Evolutionary conservation across 1,140 invertebrate species (phyloP).

Genomic region (Zaprionus taronus): DNA sequence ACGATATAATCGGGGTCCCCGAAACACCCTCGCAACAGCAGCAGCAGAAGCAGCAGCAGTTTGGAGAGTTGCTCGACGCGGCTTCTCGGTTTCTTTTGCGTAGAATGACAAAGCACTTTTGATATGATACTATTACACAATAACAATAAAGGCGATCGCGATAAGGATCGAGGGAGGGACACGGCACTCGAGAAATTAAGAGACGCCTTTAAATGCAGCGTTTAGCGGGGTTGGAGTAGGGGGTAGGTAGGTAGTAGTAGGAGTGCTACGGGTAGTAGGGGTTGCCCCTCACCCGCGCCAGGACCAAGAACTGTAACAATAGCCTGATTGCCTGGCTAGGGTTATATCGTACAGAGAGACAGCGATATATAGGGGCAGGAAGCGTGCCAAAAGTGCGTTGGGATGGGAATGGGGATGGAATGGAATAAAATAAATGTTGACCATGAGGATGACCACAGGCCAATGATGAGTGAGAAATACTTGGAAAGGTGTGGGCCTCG

Average conservation of each 20-base stretch:
- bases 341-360: conserved; percentile 41
- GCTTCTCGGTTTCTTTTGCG: background rate
- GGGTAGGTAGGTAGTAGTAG: background rate
- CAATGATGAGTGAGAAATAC: conserved; percentile 27
- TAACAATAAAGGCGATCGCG: conserved; percentile 75
- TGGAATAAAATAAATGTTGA: conserved; percentile 20
- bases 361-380: conserved; percentile 60
- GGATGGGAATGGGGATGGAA: conserved; percentile 52
- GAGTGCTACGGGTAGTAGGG: background rate
- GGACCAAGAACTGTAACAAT: conserved; percentile 42
- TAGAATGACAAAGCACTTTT: conserved; percentile 77
- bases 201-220: conserved; percentile 65
- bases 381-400: conserved; percentile 78
- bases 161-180: conserved; percentile 68
- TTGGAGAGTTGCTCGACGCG: conserved; percentile 1
- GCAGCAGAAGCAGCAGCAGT: conserved; percentile 28
- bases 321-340: conserved; percentile 45
- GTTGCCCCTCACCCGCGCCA: conserved; percentile 27
- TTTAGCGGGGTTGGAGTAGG: conserved; percentile 48
- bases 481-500: conserved; percentile 53
- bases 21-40: conserved; percentile 66
- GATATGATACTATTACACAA: conserved; percentile 58
- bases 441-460: conserved; percentile 60
- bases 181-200: conserved; percentile 68
- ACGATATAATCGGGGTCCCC: conserved; percentile 50